phyloP scores from a whole-genome alignment of 2,888 invertebrate genomes.

The Notodonta dromedarius region DNA sequence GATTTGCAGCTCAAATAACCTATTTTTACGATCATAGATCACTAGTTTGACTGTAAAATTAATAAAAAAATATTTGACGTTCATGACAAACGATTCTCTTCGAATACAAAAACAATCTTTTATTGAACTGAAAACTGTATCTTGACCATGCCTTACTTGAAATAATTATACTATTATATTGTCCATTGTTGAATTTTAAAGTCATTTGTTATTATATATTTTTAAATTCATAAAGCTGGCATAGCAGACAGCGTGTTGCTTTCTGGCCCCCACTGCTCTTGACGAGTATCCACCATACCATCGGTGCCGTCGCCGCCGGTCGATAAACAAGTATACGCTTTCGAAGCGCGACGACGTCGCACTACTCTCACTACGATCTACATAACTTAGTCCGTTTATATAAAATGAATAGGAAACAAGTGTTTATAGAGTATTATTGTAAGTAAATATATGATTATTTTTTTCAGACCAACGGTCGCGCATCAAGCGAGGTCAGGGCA shows the following conservation, averaged over 20 bases:
- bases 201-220: slow-evolving; percentile 24
- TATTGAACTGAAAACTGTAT: not conserved
- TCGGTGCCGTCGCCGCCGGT: slow-evolving; percentile 37
- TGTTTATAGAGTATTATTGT: slow-evolving; percentile 17
- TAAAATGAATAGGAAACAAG: slow-evolving; percentile 38
- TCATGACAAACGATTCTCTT: not conserved
- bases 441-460: slow-evolving; percentile 40
- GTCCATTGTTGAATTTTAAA: not conserved
- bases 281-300: slow-evolving; percentile 45
- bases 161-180: slow-evolving; percentile 5
- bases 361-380: slow-evolving; percentile 42
- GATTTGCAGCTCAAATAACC: not conserved
- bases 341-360: slow-evolving; percentile 60
- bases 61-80: not conserved
- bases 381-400: slow-evolving; percentile 43
- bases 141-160: not conserved
- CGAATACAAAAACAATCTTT: not conserved
- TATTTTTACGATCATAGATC: not conserved
- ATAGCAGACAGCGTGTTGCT: slow-evolving; percentile 66
- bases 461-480: slow-evolving; percentile 74
- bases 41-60: not conserved
- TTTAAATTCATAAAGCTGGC: slow-evolving; percentile 40
- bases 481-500: slow-evolving; percentile 73
- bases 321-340: slow-evolving; percentile 68
- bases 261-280: slow-evolving; percentile 64